Evolutionary conservation across 1,140 invertebrate genomes (phyloP).

Genomic region (Rhyacophila brunnea): DNA sequence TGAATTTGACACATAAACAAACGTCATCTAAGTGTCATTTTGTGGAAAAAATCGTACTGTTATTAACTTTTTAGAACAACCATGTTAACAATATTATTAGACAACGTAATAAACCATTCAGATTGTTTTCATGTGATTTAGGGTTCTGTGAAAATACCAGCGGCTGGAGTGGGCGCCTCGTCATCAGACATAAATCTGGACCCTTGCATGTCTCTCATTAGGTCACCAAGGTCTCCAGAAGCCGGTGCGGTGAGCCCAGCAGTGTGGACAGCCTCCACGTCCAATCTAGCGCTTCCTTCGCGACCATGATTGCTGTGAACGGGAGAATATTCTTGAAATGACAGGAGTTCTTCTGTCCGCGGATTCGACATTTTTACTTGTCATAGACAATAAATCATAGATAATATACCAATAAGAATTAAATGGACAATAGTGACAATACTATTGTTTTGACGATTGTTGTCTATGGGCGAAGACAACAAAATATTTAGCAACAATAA

Average conservation of each 20-base stretch:
- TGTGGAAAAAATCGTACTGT: no score
- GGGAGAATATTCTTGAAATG: slow-evolving; percentile 63
- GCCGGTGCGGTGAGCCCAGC: slow-evolving; percentile 37
- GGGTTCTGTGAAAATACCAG: neutral
- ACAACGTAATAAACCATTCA: no score
- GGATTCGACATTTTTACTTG: slow-evolving; percentile 18
- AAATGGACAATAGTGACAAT: no score
- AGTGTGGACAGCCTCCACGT: slow-evolving; percentile 53
- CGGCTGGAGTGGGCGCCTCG: slow-evolving; percentile 8
- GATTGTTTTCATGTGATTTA: no score
- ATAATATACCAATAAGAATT: no score
- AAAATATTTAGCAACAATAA: no score
- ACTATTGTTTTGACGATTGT: no score
- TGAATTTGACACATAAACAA: slow-evolving; percentile 4
- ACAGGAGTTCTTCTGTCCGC: slow-evolving; percentile 51
- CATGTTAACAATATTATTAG: no score
- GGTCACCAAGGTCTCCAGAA: slow-evolving; percentile 40
- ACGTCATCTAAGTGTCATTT: no score
- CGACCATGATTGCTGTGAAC: slow-evolving; percentile 45
- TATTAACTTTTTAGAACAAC: no score
- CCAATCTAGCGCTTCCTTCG: slow-evolving; percentile 53
- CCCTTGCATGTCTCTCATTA: slow-evolving; percentile 36
- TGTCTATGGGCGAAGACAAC: no score
- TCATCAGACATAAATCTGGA: slow-evolving; percentile 28
- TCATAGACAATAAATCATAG: no score